phyloP scores from a whole-genome alignment of 2,113 vertebrate species.

The Oreochromis aureus region DNA sequence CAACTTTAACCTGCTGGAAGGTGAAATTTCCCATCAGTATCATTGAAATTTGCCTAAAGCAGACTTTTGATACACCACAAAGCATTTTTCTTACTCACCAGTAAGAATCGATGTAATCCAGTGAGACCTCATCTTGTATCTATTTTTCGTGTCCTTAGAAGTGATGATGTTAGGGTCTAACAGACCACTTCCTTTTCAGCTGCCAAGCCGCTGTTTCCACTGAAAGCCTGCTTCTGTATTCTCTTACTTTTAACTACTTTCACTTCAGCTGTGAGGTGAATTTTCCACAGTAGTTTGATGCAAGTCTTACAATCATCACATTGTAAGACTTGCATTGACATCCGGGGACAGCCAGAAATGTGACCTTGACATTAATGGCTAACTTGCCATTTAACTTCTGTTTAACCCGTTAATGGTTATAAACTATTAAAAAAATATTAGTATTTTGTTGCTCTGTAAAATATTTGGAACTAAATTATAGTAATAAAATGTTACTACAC shows the following conservation, averaged over 20 bases:
- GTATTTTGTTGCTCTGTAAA: accelerated
- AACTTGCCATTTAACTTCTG: background rate
- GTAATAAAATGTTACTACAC: background rate
- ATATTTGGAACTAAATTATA: background rate
- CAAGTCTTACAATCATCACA: background rate
- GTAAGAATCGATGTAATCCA: background rate
- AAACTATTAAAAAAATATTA: background rate
- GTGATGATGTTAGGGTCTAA: background rate
- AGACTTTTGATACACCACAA: too few species aligned
- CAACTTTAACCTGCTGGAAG: background rate
- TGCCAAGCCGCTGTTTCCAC: background rate
- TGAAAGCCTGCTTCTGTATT: background rate
- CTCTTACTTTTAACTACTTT: background rate
- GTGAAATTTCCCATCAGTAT: background rate
- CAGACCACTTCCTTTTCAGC: background rate
- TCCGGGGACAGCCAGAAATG: background rate
- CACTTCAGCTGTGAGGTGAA: background rate
- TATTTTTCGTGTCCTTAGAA: background rate
- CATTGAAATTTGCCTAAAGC: background rate
- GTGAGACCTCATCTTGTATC: background rate
- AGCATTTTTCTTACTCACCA: background rate
- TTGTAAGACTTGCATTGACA: background rate
- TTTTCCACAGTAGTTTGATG: background rate
- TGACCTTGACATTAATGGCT: background rate
- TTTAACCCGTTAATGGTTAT: background rate